Evolutionary conservation across 2,113 vertebrate genomes (phyloP).

Genomic region (Callocephalon fimbriatum): DNA sequence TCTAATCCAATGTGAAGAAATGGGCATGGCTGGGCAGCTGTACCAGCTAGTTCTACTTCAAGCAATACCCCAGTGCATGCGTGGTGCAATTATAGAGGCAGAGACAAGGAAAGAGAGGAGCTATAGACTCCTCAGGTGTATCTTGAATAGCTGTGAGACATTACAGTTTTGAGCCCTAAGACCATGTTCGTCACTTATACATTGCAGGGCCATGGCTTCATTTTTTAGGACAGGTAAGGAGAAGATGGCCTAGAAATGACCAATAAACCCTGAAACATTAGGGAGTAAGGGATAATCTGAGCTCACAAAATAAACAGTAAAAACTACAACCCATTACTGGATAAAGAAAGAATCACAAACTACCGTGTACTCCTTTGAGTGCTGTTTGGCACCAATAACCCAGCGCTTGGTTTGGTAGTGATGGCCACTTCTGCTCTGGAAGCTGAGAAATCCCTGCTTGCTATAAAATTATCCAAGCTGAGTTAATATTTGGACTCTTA

Average conservation of each 20-base stretch:
- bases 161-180: not conserved
- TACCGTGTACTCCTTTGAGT: not conserved
- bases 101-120: not conserved
- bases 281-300: not conserved
- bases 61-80: accelerated
- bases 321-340: not conserved
- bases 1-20: not conserved
- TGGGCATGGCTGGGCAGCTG: not conserved
- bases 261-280: not conserved
- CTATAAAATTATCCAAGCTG: not conserved
- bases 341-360: not conserved
- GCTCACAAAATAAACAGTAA: not conserved
- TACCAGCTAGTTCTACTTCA: not conserved
- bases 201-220: not conserved
- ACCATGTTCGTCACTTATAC: not conserved
- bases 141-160: not conserved
- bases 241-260: not conserved
- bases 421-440: not conserved
- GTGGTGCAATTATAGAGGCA: not conserved
- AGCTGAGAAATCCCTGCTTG: not conserved
- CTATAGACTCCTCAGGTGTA: not conserved
- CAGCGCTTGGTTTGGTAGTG: not conserved
- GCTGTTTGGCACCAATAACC: accelerated
- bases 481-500: not conserved
- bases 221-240: not conserved